A percentile compares a stretch with the other conserved stretches of the same genome.
Evolutionary conservation across 2,113 vertebrate genomes (phyloP).

Genomic region (Microtus montanus): DNA sequence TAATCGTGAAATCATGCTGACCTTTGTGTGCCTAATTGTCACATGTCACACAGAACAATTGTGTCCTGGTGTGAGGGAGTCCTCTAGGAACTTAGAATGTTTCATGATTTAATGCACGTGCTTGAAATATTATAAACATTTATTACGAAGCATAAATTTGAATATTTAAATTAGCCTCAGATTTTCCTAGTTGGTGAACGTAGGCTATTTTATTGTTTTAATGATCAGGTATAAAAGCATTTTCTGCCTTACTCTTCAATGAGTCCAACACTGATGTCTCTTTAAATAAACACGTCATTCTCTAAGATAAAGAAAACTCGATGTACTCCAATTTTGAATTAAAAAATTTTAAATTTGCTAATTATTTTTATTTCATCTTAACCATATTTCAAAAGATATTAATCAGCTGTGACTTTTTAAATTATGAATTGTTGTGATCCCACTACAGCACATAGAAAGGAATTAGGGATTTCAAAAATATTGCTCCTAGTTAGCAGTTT

Average conservation of each 20-base stretch:
- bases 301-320: background rate
- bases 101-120: background rate
- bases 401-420: background rate
- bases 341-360: background rate
- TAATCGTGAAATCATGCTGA: background rate
- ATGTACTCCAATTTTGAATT: background rate
- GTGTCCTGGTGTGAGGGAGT: background rate
- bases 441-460: background rate
- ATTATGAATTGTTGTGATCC: background rate
- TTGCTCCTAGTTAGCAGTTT: background rate
- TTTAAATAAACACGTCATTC: background rate
- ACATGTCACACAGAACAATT: background rate
- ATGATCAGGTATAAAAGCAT: background rate
- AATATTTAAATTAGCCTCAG: background rate
- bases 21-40: background rate
- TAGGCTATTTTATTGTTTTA: background rate
- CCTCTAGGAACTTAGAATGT: background rate
- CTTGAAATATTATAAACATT: background rate
- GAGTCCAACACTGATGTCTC: background rate
- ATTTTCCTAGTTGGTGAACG: background rate
- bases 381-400: background rate
- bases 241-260: background rate
- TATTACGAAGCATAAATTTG: background rate
- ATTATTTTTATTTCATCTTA: background rate
- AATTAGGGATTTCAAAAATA: background rate